phyloP scores from a whole-genome alignment of 2,888 invertebrate genomes.

The Venustoraphidia nigricollis region DNA sequence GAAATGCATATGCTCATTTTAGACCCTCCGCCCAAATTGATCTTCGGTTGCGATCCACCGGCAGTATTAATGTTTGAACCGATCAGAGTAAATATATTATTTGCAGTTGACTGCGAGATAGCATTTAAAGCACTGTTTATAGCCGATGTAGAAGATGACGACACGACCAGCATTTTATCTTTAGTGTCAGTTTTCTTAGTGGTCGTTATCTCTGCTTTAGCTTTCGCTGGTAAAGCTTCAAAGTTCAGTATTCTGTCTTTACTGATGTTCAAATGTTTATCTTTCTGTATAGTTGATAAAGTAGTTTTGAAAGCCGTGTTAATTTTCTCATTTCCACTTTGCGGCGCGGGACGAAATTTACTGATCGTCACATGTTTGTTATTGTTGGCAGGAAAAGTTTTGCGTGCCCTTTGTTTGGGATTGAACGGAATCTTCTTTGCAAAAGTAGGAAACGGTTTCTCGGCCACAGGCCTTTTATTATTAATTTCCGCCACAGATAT shows the following conservation, averaged over 20 bases:
- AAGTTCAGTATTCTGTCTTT: neutral
- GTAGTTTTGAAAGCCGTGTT: too few relatives aligned
- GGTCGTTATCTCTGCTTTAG: neutral
- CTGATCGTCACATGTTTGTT: neutral
- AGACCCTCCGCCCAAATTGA: too few relatives aligned
- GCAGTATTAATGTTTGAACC: too few relatives aligned
- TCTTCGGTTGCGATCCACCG: too few relatives aligned
- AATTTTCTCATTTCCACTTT: too few relatives aligned
- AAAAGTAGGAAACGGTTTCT: too few relatives aligned
- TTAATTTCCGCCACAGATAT: constrained; percentile 3
- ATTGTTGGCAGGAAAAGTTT: neutral
- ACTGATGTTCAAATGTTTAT: too few relatives aligned
- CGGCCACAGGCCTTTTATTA: neutral
- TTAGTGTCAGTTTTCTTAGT: constrained; percentile 1
- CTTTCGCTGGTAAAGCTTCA: too few relatives aligned
- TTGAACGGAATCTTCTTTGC: neutral
- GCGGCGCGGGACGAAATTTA: neutral
- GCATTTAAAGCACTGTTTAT: neutral
- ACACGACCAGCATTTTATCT: neutral
- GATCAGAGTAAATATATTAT: neutral
- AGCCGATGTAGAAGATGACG: neutral
- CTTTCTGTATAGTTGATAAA: too few relatives aligned
- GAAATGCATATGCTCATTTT: neutral
- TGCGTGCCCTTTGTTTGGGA: constrained; percentile 1
- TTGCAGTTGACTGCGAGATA: neutral